phyloP scores from a whole-genome alignment of 2,113 vertebrate species.

The Sturnus vulgaris region DNA sequence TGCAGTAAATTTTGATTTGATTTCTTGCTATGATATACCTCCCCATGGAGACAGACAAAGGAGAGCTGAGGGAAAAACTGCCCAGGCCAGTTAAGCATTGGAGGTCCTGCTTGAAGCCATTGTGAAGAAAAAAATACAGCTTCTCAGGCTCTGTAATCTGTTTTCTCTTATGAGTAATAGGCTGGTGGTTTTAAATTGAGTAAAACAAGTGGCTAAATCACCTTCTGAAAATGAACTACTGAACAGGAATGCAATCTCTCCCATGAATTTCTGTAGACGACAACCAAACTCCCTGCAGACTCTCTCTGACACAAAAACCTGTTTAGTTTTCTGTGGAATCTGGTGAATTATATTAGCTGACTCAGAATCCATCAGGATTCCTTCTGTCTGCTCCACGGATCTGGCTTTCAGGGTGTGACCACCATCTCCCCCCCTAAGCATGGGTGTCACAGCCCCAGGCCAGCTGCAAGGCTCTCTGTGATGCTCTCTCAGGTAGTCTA shows the following conservation, averaged over 20 bases:
- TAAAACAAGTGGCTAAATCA: conserved; percentile 11
- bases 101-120: neutral
- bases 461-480: fast-evolving
- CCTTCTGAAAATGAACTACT: conserved; percentile 1
- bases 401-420: neutral
- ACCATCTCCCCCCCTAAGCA: fast-evolving
- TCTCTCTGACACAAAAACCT: neutral
- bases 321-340: neutral
- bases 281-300: neutral
- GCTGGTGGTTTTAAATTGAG: neutral
- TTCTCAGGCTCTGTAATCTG: neutral
- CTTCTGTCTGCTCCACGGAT: neutral
- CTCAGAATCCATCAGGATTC: neutral
- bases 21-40: neutral
- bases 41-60: neutral
- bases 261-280: neutral
- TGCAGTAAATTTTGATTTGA: neutral
- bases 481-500: neutral
- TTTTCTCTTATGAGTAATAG: neutral
- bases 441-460: fast-evolving
- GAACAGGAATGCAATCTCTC: neutral
- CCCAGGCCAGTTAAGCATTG: neutral
- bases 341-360: neutral
- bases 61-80: neutral
- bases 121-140: neutral